Evolutionary conservation across 2,113 vertebrate species (phyloP), one percentile per base, ranked within the genome.

Genomic region (Datnioides undecimradiatus): DNA sequence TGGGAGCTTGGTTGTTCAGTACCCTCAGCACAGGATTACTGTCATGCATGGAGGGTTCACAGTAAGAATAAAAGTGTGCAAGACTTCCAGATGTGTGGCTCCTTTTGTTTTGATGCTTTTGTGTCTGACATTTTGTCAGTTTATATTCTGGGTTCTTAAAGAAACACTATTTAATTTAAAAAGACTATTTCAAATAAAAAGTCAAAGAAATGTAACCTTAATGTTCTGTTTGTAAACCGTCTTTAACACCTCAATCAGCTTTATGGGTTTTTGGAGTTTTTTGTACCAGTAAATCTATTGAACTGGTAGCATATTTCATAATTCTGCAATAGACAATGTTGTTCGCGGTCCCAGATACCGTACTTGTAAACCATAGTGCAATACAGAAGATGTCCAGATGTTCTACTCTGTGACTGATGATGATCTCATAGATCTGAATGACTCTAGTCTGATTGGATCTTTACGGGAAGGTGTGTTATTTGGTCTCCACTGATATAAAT

Each of bases 41-140:
- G 5, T 43, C 40, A 23, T 62, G 45, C 51, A 45, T 17, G 49
- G 69, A 45, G 17, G 45, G n/a, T 14, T 27, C 57, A 70, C 36
- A 59, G 33, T 31, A 1, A 33, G 19, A 52, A 34, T 27, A 33
- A 49, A 59, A 27, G 17, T 8, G 13, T 36, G 4, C n/a, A 54
- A 23, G 57, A 63, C 12, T 48, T 63, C 41, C 14, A 65, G 68
- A 65, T 72, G 51, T 64, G 25, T 41, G 46, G 29, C 34, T 23
- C 6, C 5, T 66, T 72, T 59, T 55, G 31, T 41, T 25, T 8
- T 31, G 23, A 51, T 34, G 31, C 6, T 21, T 59, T 49, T 21
- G 14, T 48, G 25, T 57, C 21, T 59, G 38, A 59, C 17, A 51
- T 70, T 36, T 67, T 31, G 13, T 36, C 27, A 23, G 27, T 62